Percentiles rank a stretch among this genome's conserved stretches.
Evolutionary conservation across 2,888 invertebrate species (phyloP).

Genomic region (Eumerus sabulonum): DNA sequence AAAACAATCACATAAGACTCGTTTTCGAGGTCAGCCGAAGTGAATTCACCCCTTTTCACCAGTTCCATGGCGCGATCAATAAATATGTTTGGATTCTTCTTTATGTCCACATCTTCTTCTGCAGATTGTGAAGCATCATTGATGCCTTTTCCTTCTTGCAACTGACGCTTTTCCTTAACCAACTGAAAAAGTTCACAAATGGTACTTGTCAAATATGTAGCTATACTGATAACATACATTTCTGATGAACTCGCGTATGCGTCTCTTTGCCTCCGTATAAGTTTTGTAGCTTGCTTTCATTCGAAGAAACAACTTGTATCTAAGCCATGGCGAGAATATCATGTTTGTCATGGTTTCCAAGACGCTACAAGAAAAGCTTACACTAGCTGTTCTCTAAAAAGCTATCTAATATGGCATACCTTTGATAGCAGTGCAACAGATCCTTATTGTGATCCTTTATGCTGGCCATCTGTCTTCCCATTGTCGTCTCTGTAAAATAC

Average conservation of each 20-base stretch:
- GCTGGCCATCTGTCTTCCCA: constrained; percentile 73
- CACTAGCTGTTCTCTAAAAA: not conserved
- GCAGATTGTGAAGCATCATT: constrained; percentile 49
- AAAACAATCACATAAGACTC: constrained; percentile 76
- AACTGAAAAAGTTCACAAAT: constrained; percentile 70
- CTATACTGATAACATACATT: constrained; percentile 70
- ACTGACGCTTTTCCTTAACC: constrained; percentile 70
- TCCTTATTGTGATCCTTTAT: constrained; percentile 69
- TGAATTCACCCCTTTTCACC: constrained; percentile 72
- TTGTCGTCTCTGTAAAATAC: constrained; percentile 74
- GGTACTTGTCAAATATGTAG: too few relatives aligned
- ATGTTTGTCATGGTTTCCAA: constrained; percentile 75
- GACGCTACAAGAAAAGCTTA: constrained; percentile 69
- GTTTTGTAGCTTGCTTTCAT: constrained; percentile 70
- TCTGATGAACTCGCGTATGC: constrained; percentile 72
- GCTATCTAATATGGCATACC: constrained; percentile 70
- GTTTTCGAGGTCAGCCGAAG: constrained; percentile 73
- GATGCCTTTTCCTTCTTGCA: constrained; percentile 40
- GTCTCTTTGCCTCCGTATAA: constrained; percentile 71
- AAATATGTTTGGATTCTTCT: constrained; percentile 63
- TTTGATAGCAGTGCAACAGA: constrained; percentile 73
- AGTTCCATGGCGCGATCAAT: constrained; percentile 74
- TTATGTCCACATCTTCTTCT: constrained; percentile 38
- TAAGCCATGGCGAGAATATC: constrained; percentile 75
- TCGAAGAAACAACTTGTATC: constrained; percentile 68